Evolutionary conservation across 2,113 vertebrate genomes (phyloP).

Genomic region (Myrmecobius fasciatus): DNA sequence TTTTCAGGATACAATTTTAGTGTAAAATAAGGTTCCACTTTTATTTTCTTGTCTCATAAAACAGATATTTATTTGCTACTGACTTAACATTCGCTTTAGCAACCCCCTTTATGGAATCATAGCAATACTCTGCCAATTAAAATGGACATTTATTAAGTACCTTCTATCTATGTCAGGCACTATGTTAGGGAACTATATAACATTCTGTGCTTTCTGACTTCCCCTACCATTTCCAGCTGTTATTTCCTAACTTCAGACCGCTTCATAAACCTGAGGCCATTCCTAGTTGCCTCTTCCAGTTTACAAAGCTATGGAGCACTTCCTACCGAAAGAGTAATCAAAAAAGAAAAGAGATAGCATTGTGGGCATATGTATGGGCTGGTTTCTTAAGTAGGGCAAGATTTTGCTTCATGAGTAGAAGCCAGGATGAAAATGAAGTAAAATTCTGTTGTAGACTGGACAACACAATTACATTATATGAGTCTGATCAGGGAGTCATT

Average conservation of each 20-base stretch:
- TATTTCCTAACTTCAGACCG: background rate
- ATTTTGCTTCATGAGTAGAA: background rate
- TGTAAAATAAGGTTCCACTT: constrained; percentile 34
- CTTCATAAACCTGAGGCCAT: background rate
- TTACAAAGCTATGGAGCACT: background rate
- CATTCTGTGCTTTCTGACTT: background rate
- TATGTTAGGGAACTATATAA: constrained; percentile 9
- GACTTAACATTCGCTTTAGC: constrained; percentile 71
- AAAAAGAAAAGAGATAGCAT: background rate
- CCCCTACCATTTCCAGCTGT: background rate
- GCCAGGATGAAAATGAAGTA: background rate
- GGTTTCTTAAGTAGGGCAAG: background rate
- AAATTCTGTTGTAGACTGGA: background rate
- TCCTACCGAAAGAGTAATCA: background rate
- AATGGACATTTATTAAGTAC: background rate
- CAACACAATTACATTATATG: background rate
- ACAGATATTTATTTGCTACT: constrained; percentile 72
- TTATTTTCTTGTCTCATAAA: constrained; percentile 47
- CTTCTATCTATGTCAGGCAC: background rate
- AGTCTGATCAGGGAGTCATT: background rate
- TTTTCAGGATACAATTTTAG: constrained; percentile 54
- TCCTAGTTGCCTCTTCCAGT: background rate
- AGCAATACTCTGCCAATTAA: background rate
- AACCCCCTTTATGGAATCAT: constrained; percentile 53
- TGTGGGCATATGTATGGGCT: background rate